A percentile compares a stretch with the other conserved stretches of the same genome.
Evolutionary conservation across 1,140 invertebrate genomes (phyloP).

Genomic region (Drosophila tsacasi): DNA sequence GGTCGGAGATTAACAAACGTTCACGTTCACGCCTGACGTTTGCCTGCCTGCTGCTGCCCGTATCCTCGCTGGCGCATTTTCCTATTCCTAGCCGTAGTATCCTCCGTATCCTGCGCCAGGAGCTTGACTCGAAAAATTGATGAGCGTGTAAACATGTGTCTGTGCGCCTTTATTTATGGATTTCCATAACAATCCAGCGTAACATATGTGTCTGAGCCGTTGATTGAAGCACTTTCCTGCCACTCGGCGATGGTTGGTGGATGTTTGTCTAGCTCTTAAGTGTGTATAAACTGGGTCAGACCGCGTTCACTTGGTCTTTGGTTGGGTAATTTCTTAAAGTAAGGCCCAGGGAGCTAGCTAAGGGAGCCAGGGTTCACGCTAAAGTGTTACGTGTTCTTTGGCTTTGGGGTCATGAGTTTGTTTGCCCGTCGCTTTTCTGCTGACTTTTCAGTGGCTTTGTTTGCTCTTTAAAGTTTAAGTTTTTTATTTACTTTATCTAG

Average conservation of each 20-base stretch:
- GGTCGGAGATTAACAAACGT: constrained; percentile 77
- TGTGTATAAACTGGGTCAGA: constrained; percentile 43
- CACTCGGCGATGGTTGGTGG: constrained; percentile 1
- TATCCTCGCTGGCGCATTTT: constrained; percentile 1
- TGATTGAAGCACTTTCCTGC: constrained; percentile 65
- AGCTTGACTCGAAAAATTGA: constrained; percentile 66
- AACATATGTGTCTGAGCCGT: constrained; percentile 75
- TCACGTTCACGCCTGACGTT: constrained; percentile 73
- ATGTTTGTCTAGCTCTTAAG: constrained; percentile 23
- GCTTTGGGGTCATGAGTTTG: constrained; percentile 7
- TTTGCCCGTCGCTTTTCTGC: constrained; percentile 15
- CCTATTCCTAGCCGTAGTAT: constrained; percentile 4
- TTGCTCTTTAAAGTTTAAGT: constrained; percentile 2
- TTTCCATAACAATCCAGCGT: constrained; percentile 79
- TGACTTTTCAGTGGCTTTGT: not conserved
- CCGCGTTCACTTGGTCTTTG: constrained; percentile 5
- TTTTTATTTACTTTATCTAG: no score
- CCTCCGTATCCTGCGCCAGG: constrained; percentile 24
- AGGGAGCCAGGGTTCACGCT: not conserved
- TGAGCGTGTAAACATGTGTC: constrained; percentile 82
- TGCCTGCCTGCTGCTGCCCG: constrained; percentile 49
- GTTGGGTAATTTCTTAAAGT: constrained; percentile 28
- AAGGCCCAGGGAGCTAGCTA: constrained; percentile 7
- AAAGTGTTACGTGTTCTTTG: constrained; percentile 22
- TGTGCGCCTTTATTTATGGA: constrained; percentile 80